These are phyloP conservation scores for Gasteruption jaculator DNA, from an alignment of 2,888 invertebrate species.

Conservation along the genomic window DNA sequence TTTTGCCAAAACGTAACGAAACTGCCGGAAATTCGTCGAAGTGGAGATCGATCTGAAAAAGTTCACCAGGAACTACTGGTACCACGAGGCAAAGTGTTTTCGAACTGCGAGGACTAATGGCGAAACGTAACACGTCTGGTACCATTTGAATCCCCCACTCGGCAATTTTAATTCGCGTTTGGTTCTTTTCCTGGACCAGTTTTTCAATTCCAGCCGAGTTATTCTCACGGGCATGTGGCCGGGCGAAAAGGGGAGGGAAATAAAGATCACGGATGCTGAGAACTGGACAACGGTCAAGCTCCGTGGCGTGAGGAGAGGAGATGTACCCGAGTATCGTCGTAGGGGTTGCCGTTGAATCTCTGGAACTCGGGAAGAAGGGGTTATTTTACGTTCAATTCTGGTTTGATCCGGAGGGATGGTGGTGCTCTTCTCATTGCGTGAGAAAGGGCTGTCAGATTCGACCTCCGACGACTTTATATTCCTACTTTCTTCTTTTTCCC, in stretches of 20 bases:
- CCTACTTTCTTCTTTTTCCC: too few species aligned
- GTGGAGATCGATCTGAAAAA: too few species aligned
- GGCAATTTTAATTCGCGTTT: constrained; percentile 30
- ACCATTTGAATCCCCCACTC: constrained; percentile 20
- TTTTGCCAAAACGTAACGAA: too few species aligned
- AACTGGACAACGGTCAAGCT: constrained; percentile 51
- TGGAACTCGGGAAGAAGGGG: constrained; percentile 46
- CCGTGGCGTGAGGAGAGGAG: constrained; percentile 25
- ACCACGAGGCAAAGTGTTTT: too few species aligned
- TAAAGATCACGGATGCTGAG: constrained; percentile 44
- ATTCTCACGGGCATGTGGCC: constrained; percentile 39
- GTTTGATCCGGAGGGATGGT: constrained; percentile 45
- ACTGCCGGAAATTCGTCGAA: too few species aligned
- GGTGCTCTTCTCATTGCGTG: constrained; percentile 40
- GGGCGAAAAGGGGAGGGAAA: constrained; percentile 37
- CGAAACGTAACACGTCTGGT: constrained; percentile 20
- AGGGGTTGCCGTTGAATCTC: constrained; percentile 38
- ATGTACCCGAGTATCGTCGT: constrained; percentile 27
- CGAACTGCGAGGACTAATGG: constrained; percentile 26
- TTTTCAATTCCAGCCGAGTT: constrained; percentile 33
- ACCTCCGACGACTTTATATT: too few species aligned
- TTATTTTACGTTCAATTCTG: constrained; percentile 45
- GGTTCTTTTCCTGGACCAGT: constrained; percentile 50
- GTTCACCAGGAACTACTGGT: too few species aligned
- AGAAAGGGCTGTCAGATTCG: constrained; percentile 48